Conservation (phyloP, 2,888 invertebrate species). For the Xanthia icteritia region DNA sequence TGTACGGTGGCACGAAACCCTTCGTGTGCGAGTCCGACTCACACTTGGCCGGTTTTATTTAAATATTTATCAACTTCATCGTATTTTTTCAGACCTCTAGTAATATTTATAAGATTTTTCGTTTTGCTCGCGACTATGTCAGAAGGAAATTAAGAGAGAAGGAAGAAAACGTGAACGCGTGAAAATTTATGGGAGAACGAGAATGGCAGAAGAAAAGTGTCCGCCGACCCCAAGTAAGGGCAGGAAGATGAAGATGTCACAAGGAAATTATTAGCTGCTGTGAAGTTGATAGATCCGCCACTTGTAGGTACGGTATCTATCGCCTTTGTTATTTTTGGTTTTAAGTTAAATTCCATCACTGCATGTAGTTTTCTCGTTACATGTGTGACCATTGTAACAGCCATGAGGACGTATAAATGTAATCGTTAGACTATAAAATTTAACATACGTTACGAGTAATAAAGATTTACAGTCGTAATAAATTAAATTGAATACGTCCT, state of each 20-base stretch:
- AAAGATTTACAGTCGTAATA: slow-evolving; percentile 36
- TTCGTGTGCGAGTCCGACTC: too few relatives aligned
- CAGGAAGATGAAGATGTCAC: background rate
- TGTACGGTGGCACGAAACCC: too few relatives aligned
- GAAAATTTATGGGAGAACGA: too few relatives aligned
- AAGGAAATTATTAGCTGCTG: background rate
- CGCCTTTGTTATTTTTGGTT: background rate
- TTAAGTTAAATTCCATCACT: background rate
- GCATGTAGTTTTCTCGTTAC: background rate
- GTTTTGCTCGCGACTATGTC: background rate
- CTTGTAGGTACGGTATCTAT: too few relatives aligned
- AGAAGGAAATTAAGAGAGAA: background rate
- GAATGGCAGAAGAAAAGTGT: too few relatives aligned
- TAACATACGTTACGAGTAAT: slow-evolving; percentile 21
- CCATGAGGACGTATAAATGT: slow-evolving; percentile 25
- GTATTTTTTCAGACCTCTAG: too few relatives aligned
- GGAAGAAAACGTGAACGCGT: too few relatives aligned
- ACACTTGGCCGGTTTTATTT: background rate
- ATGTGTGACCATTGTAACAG: slow-evolving; percentile 12
- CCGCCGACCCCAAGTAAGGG: too few relatives aligned
- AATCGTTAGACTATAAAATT: slow-evolving; percentile 29
- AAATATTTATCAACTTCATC: background rate
- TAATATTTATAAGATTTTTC: background rate
- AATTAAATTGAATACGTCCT: slow-evolving; percentile 37
- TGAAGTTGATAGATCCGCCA: too few relatives aligned